Conservation (phyloP, 53 echinoderm and acorn worm species). For the Zoroaster sp. region DNA sequence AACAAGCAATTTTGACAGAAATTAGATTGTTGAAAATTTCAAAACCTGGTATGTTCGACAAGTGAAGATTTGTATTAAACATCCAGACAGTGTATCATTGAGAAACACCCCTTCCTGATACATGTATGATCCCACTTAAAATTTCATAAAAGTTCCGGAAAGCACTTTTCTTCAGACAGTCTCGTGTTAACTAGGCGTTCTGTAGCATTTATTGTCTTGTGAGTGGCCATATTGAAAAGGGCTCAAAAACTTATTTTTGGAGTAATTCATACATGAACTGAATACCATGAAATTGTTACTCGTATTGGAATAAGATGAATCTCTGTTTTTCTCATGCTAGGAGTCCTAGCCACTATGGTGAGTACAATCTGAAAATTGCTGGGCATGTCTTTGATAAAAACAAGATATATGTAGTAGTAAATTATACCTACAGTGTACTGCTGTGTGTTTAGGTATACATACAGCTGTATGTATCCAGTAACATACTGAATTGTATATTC, state of each 20-base stretch:
- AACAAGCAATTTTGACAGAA: not conserved
- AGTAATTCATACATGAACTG: not conserved
- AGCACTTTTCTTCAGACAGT: not conserved
- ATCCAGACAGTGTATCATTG: not conserved
- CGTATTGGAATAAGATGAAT: slow-evolving; percentile 2
- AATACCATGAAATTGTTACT: not conserved
- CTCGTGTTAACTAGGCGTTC: not conserved
- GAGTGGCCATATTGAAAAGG: not conserved
- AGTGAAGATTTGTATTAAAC: not conserved
- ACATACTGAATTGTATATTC: too few species aligned
- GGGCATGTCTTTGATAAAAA: too few species aligned
- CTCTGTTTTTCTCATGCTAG: slow-evolving; percentile 33
- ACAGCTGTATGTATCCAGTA: too few species aligned
- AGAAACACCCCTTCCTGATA: not conserved
- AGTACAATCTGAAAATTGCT: too few species aligned
- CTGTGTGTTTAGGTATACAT: too few species aligned
- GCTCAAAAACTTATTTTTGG: not conserved
- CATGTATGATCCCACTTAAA: slow-evolving; percentile 10
- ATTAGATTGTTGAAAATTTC: not conserved
- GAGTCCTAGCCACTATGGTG: slow-evolving; percentile 1
- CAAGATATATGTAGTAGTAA: too few species aligned
- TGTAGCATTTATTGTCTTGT: too few species aligned
- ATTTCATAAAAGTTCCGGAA: not conserved
- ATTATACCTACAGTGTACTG: too few species aligned
- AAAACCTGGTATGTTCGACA: not conserved